These are phyloP conservation scores for Drosophila subpulchrella DNA, from an alignment of 1,140 invertebrate species.

Conservation along the genomic window DNA sequence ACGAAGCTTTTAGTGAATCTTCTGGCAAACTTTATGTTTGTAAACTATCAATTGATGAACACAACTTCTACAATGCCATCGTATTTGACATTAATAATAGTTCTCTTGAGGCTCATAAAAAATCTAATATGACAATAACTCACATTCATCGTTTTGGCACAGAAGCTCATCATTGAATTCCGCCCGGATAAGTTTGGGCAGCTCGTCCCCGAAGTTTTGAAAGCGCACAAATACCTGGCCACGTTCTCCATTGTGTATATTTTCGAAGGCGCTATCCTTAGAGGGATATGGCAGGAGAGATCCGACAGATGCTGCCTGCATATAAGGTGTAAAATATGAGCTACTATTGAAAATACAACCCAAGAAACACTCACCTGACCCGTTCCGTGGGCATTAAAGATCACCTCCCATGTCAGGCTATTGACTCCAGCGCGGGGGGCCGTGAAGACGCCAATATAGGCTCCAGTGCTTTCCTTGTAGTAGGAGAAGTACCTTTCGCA, in stretches of 20 bases:
- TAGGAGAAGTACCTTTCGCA: slow-evolving; percentile 37
- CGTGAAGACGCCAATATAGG: slow-evolving; percentile 44
- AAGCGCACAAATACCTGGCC: slow-evolving; percentile 48
- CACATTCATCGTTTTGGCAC: slow-evolving; percentile 47
- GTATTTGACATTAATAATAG: too few relatives aligned
- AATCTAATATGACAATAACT: slow-evolving; percentile 24
- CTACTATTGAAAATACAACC: too few relatives aligned
- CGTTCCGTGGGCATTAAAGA: slow-evolving; percentile 33
- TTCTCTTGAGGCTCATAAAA: too few relatives aligned
- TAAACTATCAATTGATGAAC: too few relatives aligned
- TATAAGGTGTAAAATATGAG: too few relatives aligned
- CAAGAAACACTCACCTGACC: slow-evolving; percentile 11
- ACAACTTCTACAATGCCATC: too few relatives aligned
- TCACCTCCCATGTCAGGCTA: slow-evolving; percentile 40
- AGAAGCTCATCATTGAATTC: slow-evolving; percentile 46
- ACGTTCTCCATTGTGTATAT: slow-evolving; percentile 46
- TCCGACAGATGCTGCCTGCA: slow-evolving; percentile 44
- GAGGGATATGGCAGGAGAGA: slow-evolving; percentile 45
- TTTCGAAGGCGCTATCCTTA: slow-evolving; percentile 20
- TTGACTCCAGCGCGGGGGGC: slow-evolving; percentile 35
- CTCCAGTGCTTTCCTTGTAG: slow-evolving; percentile 18
- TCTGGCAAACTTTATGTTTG: too few relatives aligned
- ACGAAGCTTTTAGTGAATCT: too few relatives aligned
- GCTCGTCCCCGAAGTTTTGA: slow-evolving; percentile 25
- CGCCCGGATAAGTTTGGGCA: slow-evolving; percentile 47